Evolutionary conservation across 53 echinoderm and acorn worm genomes (phyloP).

Genomic region (Hippasteria phrygiana): DNA sequence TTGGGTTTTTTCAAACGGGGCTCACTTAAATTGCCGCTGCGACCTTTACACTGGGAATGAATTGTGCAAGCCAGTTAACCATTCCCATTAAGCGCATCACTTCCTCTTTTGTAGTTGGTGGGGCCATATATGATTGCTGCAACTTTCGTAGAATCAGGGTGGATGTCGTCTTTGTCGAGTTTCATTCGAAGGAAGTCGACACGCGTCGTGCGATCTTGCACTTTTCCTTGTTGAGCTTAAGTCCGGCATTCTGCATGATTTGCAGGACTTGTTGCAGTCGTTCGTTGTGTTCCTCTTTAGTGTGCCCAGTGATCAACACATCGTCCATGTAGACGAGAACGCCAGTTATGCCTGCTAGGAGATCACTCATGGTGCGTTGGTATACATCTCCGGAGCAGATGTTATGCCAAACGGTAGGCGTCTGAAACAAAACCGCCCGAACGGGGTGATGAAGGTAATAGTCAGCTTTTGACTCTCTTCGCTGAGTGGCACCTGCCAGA

Average conservation of each 20-base stretch:
- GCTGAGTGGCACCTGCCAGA: slow-evolving; percentile 34
- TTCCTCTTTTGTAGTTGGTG: slow-evolving; percentile 1
- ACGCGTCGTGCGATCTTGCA: slow-evolving; percentile 32
- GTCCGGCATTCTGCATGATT: slow-evolving; percentile 20
- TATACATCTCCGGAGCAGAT: slow-evolving; percentile 7
- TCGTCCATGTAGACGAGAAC: slow-evolving; percentile 27
- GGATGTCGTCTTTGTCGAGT: slow-evolving; percentile 3
- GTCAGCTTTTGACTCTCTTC: slow-evolving; percentile 41
- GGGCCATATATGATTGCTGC: slow-evolving; percentile 23
- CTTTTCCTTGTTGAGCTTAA: slow-evolving; percentile 33
- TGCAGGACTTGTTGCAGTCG: slow-evolving; percentile 35
- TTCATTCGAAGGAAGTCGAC: slow-evolving; percentile 11
- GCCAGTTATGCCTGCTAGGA: not conserved
- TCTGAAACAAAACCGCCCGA: slow-evolving; percentile 5
- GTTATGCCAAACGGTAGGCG: slow-evolving; percentile 39
- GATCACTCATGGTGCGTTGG: slow-evolving; percentile 20
- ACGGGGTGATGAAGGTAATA: slow-evolving; percentile 52
- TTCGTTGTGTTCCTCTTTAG: slow-evolving; percentile 39
- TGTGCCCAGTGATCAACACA: slow-evolving; percentile 17
- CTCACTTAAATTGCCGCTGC: slow-evolving; percentile 9
- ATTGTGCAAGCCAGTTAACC: slow-evolving; percentile 64
- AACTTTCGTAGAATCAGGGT: slow-evolving; percentile 37
- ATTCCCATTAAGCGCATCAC: not conserved
- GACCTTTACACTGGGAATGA: slow-evolving; percentile 16
- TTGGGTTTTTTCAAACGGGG: slow-evolving; percentile 28